These are phyloP conservation scores for Bergia sp. DNA, from an alignment of 92 coral and sea anemone species.

Conservation along the genomic window DNA sequence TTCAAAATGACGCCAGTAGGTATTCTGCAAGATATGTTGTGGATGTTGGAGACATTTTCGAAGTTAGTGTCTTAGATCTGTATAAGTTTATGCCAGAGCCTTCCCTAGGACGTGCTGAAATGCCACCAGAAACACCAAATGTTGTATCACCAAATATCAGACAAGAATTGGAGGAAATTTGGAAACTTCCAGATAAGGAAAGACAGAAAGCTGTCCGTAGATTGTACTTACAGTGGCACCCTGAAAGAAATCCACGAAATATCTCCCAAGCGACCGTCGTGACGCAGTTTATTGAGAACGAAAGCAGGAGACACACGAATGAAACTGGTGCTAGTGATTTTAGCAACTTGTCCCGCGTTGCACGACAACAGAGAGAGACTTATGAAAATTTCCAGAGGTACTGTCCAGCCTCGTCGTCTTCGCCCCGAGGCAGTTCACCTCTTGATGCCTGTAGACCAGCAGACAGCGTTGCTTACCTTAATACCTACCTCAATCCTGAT, in stretches of 20 bases:
- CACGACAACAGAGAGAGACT: slow-evolving; percentile 13
- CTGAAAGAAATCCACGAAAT: slow-evolving; percentile 66
- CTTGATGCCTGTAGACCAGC: not conserved
- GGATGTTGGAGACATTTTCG: slow-evolving; percentile 25
- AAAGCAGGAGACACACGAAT: not conserved
- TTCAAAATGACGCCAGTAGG: not conserved
- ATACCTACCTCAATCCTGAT: slow-evolving; percentile 23
- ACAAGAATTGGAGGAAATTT: slow-evolving; percentile 65
- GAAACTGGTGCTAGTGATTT: not conserved
- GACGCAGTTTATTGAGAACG: slow-evolving; percentile 15
- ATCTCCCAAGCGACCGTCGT: not conserved
- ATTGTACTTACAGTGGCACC: slow-evolving; percentile 83
- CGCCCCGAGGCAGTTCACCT: not conserved
- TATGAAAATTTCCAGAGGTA: slow-evolving; percentile 4
- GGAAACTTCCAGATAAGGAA: slow-evolving; percentile 69
- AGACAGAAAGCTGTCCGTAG: slow-evolving; percentile 66
- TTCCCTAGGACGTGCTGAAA: not conserved
- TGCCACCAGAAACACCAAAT: not conserved
- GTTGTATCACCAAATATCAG: slow-evolving; percentile 13
- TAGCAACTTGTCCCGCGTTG: not conserved
- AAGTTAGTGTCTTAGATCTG: slow-evolving; percentile 42
- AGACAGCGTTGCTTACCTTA: not conserved
- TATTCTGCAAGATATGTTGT: slow-evolving; percentile 34
- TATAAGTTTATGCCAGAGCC: slow-evolving; percentile 44
- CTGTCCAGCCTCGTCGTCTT: not conserved